Evolutionary conservation across 1,140 invertebrate species (phyloP).

Genomic region (Drosophila ficusphila): DNA sequence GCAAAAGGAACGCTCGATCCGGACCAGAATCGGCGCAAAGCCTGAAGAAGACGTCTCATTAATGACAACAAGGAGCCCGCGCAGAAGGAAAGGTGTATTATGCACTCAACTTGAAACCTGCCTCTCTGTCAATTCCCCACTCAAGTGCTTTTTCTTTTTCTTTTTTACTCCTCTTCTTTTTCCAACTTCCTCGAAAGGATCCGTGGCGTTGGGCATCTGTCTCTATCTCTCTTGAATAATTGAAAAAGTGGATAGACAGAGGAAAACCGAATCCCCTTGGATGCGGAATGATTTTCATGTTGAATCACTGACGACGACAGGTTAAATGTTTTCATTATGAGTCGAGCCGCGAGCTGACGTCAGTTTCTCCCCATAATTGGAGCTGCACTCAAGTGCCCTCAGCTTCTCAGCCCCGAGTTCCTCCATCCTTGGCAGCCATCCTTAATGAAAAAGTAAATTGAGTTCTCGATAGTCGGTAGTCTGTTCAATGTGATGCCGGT

Average conservation of each 20-base stretch:
- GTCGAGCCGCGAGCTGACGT: conserved; percentile 55
- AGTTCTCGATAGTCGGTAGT: conserved; percentile 63
- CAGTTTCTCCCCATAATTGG: conserved; percentile 73
- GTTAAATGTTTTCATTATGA: conserved; percentile 83
- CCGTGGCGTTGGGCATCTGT: conserved; percentile 53
- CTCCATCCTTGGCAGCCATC: conserved; percentile 24
- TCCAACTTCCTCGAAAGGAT: conserved; percentile 68
- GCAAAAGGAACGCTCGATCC: conserved; percentile 25
- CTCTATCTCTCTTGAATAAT: conserved; percentile 47
- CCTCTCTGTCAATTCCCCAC: conserved; percentile 68
- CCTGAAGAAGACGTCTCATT: conserved; percentile 82
- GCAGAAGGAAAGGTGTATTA: conserved; percentile 78
- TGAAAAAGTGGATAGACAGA: conserved; percentile 56
- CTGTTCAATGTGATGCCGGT: conserved; percentile 16
- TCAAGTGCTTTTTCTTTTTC: conserved; percentile 42
- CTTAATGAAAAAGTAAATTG: conserved; percentile 71
- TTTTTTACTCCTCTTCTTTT: conserved; percentile 1
- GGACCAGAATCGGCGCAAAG: conserved; percentile 13
- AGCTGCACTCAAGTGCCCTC: conserved; percentile 74
- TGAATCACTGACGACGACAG: conserved; percentile 71
- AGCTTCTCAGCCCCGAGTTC: conserved; percentile 45
- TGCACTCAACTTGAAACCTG: conserved; percentile 62
- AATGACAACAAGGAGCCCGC: conserved; percentile 81
- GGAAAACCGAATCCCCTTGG: conserved; percentile 24
- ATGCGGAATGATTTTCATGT: conserved; percentile 54